Conservation (phyloP, 2,797 vertebrate genomes). For the Capromys pilorides region DNA sequence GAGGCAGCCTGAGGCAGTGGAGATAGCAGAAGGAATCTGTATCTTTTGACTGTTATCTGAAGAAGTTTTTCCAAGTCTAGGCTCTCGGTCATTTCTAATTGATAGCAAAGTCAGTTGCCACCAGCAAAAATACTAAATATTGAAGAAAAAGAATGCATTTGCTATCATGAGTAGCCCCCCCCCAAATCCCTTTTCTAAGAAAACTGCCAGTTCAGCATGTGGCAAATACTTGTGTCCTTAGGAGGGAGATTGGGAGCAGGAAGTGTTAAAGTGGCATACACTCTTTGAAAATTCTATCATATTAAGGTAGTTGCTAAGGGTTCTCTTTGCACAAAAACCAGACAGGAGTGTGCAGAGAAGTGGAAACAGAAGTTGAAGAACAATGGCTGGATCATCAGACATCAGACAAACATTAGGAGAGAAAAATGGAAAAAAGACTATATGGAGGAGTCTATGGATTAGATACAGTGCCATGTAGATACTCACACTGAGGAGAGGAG, state of each 20-base stretch:
- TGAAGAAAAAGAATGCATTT: slow-evolving; percentile 58
- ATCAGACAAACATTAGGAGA: neutral
- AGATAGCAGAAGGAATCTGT: slow-evolving; percentile 43
- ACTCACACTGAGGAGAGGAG: neutral
- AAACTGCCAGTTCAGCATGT: neutral
- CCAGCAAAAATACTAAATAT: slow-evolving; percentile 57
- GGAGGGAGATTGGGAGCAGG: too few species aligned
- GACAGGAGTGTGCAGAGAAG: neutral
- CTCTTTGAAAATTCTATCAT: neutral
- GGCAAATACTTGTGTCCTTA: neutral
- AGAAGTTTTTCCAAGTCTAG: slow-evolving; percentile 53
- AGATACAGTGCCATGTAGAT: fast-evolving
- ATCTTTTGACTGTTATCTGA: slow-evolving; percentile 46
- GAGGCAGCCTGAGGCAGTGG: slow-evolving; percentile 28
- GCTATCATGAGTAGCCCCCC: neutral
- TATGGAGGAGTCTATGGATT: neutral
- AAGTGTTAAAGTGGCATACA: neutral
- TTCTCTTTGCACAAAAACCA: neutral
- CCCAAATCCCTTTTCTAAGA: slow-evolving; percentile 28
- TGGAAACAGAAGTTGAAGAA: slow-evolving; percentile 17
- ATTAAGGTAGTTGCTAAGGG: neutral
- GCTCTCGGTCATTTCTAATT: slow-evolving; percentile 62
- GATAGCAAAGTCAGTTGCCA: slow-evolving; percentile 52
- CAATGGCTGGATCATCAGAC: neutral
- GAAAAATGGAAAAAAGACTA: neutral